These are phyloP conservation scores for Agapornis canus DNA, from an alignment of 2,797 vertebrate genomes.

Conservation along the genomic window DNA sequence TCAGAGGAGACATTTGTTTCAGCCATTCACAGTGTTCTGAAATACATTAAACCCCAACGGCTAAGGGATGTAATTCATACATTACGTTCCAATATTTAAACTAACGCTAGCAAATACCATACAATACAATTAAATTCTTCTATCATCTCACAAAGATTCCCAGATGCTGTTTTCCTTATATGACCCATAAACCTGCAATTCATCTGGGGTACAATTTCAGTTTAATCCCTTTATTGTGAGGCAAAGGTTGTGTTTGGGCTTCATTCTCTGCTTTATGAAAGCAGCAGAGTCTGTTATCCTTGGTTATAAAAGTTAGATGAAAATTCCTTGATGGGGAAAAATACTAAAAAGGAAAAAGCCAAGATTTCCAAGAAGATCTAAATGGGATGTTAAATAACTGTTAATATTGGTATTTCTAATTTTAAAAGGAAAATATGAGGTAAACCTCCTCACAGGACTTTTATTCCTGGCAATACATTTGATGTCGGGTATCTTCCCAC, in stretches of 20 bases:
- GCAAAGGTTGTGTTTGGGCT: not conserved
- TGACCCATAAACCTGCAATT: not conserved
- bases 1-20: not conserved
- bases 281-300: not conserved
- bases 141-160: not conserved
- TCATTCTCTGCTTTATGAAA: constrained; percentile 52
- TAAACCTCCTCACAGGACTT: not conserved
- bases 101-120: not conserved
- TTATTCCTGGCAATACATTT: not conserved
- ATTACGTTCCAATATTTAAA: not conserved
- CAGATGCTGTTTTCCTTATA: not conserved
- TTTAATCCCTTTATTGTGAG: not conserved
- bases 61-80: not conserved
- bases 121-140: not conserved
- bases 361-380: not conserved
- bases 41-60: not conserved
- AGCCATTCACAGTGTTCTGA: not conserved
- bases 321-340: not conserved
- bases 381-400: not conserved
- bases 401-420: not conserved
- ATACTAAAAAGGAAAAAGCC: not conserved
- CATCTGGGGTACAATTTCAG: not conserved
- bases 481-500: not conserved
- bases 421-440: not conserved
- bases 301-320: not conserved